Evolutionary conservation across 1,140 invertebrate genomes (phyloP).

Genomic region (Lepeophtheirus salmonis): DNA sequence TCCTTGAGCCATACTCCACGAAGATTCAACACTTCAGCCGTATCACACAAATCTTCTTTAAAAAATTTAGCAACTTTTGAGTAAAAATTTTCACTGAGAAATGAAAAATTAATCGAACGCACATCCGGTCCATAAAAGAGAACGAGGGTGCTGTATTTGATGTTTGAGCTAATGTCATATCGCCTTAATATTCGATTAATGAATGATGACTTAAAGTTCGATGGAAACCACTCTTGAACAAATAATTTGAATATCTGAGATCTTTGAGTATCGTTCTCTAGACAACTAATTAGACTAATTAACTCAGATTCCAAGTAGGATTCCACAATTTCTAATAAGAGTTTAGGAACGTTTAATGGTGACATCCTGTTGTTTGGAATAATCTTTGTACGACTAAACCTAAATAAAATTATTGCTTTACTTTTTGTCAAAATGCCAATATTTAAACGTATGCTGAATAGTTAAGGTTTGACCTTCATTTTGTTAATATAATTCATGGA

Average conservation of each 20-base stretch:
- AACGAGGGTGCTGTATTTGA: background rate
- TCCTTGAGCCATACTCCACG: background rate
- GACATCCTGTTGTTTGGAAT: too few relatives aligned
- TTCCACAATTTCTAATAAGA: background rate
- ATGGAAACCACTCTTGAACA: background rate
- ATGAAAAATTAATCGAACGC: background rate
- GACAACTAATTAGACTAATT: background rate
- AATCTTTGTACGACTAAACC: too few relatives aligned
- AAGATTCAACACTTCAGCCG: background rate
- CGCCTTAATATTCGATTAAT: background rate
- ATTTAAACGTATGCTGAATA: too few relatives aligned
- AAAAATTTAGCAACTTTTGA: background rate
- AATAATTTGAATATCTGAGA: background rate
- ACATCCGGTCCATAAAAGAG: background rate
- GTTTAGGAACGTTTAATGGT: background rate
- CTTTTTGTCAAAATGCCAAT: too few relatives aligned
- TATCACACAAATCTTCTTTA: background rate
- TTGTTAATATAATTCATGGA: too few relatives aligned
- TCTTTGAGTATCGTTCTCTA: background rate
- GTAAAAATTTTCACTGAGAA: background rate
- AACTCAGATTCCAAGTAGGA: background rate
- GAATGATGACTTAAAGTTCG: background rate
- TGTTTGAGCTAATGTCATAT: background rate
- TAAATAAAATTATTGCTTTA: too few relatives aligned
- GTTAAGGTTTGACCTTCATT: too few relatives aligned